Evolutionary conservation across 2,888 invertebrate species (phyloP).

Genomic region (Phyllotreta cruciferae): DNA sequence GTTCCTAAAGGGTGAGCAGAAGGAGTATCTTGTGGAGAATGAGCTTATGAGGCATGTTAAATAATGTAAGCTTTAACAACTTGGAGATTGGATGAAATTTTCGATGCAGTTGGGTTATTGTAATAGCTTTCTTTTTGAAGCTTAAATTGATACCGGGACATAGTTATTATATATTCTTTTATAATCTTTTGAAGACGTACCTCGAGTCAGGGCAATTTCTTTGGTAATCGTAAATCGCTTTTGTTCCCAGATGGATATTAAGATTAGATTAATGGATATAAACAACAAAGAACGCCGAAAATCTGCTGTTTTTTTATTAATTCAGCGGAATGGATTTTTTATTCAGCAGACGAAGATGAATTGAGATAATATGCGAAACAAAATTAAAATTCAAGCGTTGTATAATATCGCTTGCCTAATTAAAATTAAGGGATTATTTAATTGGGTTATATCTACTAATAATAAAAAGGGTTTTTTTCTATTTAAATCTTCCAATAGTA

Average conservation of each 20-base stretch:
- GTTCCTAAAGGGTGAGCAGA: no score
- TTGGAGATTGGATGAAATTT: constrained; percentile 16
- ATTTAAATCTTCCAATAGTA: no score
- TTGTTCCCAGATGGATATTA: constrained; percentile 9
- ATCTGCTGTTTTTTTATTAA: neutral
- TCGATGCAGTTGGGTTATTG: constrained; percentile 29
- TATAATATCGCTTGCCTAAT: no score
- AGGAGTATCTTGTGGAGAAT: no score
- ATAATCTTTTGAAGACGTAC: constrained; percentile 31
- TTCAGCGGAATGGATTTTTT: constrained; percentile 1
- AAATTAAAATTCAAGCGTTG: no score
- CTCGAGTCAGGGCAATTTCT: constrained; percentile 21
- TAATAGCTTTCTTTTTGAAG: constrained; percentile 32
- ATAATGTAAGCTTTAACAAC: neutral
- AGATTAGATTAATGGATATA: constrained; percentile 8
- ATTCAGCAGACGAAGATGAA: neutral
- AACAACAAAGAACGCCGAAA: constrained; percentile 2
- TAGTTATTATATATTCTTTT: constrained; percentile 34
- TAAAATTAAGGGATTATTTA: no score
- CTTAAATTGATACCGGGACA: constrained; percentile 31
- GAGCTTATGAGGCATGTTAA: neutral
- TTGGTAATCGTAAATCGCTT: constrained; percentile 18
- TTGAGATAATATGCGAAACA: neutral
- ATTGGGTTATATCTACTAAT: no score
- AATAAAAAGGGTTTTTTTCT: no score